Evolutionary conservation across 2,113 vertebrate genomes (phyloP), one percentile per base, ranked within the genome.

Genomic region (Toxostoma redivivum): DNA sequence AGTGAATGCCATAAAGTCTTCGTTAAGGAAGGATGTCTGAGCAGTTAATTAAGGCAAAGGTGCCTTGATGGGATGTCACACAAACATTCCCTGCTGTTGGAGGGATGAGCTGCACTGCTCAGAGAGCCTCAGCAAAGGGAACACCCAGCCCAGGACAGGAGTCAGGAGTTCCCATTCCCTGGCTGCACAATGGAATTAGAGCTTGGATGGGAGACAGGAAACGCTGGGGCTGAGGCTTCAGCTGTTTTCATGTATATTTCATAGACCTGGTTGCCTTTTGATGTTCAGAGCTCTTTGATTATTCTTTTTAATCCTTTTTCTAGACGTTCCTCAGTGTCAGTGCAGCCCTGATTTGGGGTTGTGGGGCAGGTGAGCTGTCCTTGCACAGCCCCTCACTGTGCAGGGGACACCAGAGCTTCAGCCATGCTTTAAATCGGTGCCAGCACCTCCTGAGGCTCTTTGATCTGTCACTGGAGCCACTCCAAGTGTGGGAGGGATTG

Each of bases 181-280:
- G 30, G 33, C 1, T 81, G 93, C 47, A 64, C 61, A 40, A 8
- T 1, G 11, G 78, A 95, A 95, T 95, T 62, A 90, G 90, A 23
- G 86, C 88, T 8, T 0, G 19, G 45, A 19, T 71, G 42, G 78
- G 78, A 94, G 84, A 64, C 51, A 90, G 88, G 58, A 83, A 76
- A 94, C 27, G 84, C 88, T 67, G 54, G 78, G 48, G 60, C 60
- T 57, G 88, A 94, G 65, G 65, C 77, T 88, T 77, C 62, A 60
- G 64, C 16, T 86, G 86, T 92, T 90, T 94, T 95, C 86, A 97
- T 94, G 67, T 50, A 91, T 97, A 88, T 95, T 97, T 95, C 92
- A 96, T 95, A 35, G 64, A 47, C 35, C 82, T 91, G 81, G 95
- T 94, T 94, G 86, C 92, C 85, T 94, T 93, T 84, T 92, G 88